Evolutionary conservation across 2,113 vertebrate species (phyloP), one percentile per base, ranked within the genome.

Genomic region (Chamaea fasciata): DNA sequence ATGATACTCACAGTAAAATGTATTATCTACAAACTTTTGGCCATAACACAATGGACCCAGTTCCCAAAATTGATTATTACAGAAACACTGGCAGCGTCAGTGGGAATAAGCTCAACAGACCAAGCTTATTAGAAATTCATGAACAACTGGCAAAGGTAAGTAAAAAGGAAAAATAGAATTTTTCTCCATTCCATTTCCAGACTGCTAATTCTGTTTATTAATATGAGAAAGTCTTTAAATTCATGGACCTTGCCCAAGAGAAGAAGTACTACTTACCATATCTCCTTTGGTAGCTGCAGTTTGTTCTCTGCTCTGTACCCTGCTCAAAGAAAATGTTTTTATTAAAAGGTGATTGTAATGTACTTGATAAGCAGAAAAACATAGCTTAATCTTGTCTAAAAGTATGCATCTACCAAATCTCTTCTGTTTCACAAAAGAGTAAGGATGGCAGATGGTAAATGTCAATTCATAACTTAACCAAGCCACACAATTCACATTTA

Each of bases 51-150:
- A 53, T 99, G 97, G 99, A 99, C 74, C 98, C 98, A 3, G 97
- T 99, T 89, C 99, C 99, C 55, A 98, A 98, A 95, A 99, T 99
- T 22, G 98, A 99, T 96, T 99, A 99, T 97, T 99, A 99, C 33
- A 98, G 99, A 57, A 99, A 99, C 56, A 98, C 98, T 0, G 99
- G 99, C 95, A 99, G 99, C 2, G 2, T 99, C 93, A 99, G 99
- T 14, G 99, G 99, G n/a, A 98, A 97, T 88, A 98, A 99, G 79
- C 95, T 98, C 59, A 98, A 94, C 90, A 96, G 99, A 69, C 99
- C 99, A 18, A 99, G 99, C 39, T 98, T 99, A 95, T 98, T 99
- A 92, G 99, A 99, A 92, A 99, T 99, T 56, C 99, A 99, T 6
- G 98, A 99, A 71, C 98, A 99, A 55, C 98, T 99, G 85, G 98